These are phyloP conservation scores for Anguilla japonica DNA, from an alignment of 2,113 vertebrate genomes.

Conservation along the genomic window DNA sequence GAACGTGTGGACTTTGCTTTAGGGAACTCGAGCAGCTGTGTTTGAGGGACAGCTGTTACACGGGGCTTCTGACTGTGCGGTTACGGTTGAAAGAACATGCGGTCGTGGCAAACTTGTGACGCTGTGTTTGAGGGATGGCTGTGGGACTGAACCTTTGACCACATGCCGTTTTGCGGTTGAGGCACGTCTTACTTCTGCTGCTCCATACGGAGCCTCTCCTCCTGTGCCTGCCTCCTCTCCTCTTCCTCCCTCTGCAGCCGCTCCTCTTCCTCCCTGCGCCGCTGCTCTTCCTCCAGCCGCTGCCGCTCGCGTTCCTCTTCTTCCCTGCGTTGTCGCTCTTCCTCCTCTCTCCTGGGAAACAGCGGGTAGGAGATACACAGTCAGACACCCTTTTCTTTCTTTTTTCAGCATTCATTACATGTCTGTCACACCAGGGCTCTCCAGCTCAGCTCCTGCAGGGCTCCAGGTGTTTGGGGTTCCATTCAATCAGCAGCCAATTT, in stretches of 20 bases:
- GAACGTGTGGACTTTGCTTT: no score
- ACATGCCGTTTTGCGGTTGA: background rate
- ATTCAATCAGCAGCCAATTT: no score
- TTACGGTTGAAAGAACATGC: no score
- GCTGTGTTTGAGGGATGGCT: background rate
- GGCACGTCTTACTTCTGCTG: slow-evolving; percentile 87
- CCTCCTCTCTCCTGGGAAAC: slow-evolving; percentile 83
- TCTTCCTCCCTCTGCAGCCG: slow-evolving; percentile 84
- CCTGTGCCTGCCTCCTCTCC: slow-evolving; percentile 83
- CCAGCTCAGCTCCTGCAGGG: no score
- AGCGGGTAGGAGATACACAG: no score
- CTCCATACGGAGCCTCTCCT: slow-evolving; percentile 88
- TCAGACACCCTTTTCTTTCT: background rate
- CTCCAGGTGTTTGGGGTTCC: no score
- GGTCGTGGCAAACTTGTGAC: no score
- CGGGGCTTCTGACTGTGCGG: no score
- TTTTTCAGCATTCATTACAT: no score
- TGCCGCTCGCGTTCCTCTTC: slow-evolving; percentile 87
- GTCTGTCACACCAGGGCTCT: no score
- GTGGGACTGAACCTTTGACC: background rate
- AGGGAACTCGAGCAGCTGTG: no score
- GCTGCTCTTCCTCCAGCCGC: slow-evolving; percentile 86
- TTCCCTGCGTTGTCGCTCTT: slow-evolving; percentile 81
- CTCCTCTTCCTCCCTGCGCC: slow-evolving; percentile 83
- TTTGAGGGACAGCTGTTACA: no score